phyloP scores from a whole-genome alignment of 1,140 invertebrate genomes.

The Luehdorfia chinensis region DNA sequence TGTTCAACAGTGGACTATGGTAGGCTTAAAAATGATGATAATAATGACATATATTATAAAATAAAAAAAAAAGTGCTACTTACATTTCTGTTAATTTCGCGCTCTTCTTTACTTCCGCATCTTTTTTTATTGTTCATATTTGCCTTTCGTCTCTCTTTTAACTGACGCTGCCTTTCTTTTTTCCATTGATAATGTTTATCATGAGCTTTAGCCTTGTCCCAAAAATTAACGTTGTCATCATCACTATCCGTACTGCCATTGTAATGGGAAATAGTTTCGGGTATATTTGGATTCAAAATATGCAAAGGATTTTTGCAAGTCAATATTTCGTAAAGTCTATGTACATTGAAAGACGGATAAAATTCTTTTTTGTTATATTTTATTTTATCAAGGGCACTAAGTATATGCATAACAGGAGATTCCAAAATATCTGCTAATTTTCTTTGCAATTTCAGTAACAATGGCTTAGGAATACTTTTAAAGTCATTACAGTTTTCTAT shows the following conservation, averaged over 20 bases:
- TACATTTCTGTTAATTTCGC: slow-evolving; percentile 54
- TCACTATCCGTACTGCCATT: slow-evolving; percentile 59
- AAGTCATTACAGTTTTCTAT: slow-evolving; percentile 84
- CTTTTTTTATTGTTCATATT: slow-evolving; percentile 48
- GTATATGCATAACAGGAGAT: slow-evolving; percentile 83
- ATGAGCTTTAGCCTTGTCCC: slow-evolving; percentile 62
- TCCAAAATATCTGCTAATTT: slow-evolving; percentile 82
- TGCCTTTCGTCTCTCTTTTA: slow-evolving; percentile 64
- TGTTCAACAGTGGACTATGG: too few species aligned
- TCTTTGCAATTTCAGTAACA: slow-evolving; percentile 81
- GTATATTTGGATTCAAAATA: slow-evolving; percentile 70
- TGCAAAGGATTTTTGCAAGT: slow-evolving; percentile 72
- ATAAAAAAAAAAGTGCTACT: slow-evolving; percentile 30
- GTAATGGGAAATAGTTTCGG: slow-evolving; percentile 30
- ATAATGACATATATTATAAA: too few species aligned
- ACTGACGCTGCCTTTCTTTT: slow-evolving; percentile 57
- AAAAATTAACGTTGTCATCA: slow-evolving; percentile 59
- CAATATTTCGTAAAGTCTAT: slow-evolving; percentile 80
- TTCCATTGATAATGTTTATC: slow-evolving; percentile 73
- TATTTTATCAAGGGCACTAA: slow-evolving; percentile 82
- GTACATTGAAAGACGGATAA: slow-evolving; percentile 82
- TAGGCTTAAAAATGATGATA: too few species aligned
- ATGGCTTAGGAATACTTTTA: slow-evolving; percentile 80
- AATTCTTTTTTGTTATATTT: slow-evolving; percentile 79
- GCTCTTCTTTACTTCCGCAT: slow-evolving; percentile 31